A percentile compares a stretch with the other conserved stretches of the same genome.
Evolutionary conservation across 2,888 invertebrate species (phyloP).

Genomic region (Morinoia aosen): DNA sequence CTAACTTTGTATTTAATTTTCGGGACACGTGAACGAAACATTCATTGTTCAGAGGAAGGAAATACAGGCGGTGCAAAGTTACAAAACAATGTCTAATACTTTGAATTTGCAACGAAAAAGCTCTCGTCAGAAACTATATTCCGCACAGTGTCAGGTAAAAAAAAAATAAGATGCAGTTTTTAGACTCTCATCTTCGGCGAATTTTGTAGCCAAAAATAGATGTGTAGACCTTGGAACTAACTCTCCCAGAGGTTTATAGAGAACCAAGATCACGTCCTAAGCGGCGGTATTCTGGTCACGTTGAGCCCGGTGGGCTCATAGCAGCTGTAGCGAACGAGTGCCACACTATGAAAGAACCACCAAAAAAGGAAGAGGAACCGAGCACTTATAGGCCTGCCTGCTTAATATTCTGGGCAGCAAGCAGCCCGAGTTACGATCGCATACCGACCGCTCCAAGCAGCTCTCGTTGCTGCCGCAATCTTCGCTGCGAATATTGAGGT

Average conservation of each 20-base stretch:
- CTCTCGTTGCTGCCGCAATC: slow-evolving; percentile 26
- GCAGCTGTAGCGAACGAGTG: slow-evolving; percentile 47
- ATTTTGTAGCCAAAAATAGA: neutral
- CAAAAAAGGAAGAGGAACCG: slow-evolving; percentile 12
- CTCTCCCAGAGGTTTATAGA: neutral
- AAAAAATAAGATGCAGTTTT: neutral
- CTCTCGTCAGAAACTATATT: neutral
- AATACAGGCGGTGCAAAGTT: neutral
- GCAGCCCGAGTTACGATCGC: slow-evolving; percentile 9
- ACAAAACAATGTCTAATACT: neutral
- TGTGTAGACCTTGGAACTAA: neutral
- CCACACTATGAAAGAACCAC: slow-evolving; percentile 6
- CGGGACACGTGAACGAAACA: neutral
- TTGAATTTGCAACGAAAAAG: neutral
- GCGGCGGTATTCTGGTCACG: neutral
- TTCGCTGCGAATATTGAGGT: neutral
- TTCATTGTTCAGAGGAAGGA: neutral
- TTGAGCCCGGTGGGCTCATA: slow-evolving; percentile 25
- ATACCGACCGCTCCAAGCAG: slow-evolving; percentile 44
- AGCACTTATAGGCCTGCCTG: slow-evolving; percentile 2
- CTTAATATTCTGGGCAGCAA: slow-evolving; percentile 44
- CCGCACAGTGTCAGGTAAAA: neutral
- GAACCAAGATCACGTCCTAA: neutral
- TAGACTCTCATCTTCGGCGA: neutral
- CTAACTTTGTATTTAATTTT: neutral